A percentile compares a stretch with the other conserved stretches of the same genome.
phyloP scores from a whole-genome alignment of 1,140 invertebrate species.

The Plectrocnemia conspersa region DNA sequence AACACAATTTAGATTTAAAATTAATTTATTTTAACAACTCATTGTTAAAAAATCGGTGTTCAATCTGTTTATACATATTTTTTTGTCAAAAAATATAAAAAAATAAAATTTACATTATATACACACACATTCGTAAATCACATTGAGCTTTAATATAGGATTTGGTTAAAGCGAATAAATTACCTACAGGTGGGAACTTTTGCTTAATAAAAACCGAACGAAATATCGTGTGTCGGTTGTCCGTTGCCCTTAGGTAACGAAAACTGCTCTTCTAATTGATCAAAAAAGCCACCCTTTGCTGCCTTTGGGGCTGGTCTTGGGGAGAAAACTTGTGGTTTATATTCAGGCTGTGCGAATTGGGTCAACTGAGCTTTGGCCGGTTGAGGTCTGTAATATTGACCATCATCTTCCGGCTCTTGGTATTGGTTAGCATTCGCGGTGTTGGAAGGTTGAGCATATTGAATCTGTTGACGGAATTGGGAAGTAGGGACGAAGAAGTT shows the following conservation, averaged over 20 bases:
- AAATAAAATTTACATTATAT: too few relatives aligned
- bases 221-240: slow-evolving; percentile 70
- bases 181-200: slow-evolving; percentile 13
- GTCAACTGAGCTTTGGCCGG: slow-evolving; percentile 21
- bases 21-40: too few relatives aligned
- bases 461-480: slow-evolving; percentile 27
- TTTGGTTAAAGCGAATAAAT: slow-evolving; percentile 14
- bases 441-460: slow-evolving; percentile 9
- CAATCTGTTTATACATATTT: slow-evolving; percentile 1
- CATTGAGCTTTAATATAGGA: too few relatives aligned
- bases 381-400: slow-evolving; percentile 31
- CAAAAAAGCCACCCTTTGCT: slow-evolving; percentile 58
- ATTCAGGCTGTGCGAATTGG: slow-evolving; percentile 29
- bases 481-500: slow-evolving; percentile 14
- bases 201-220: slow-evolving; percentile 64
- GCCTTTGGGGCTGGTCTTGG: slow-evolving; percentile 16
- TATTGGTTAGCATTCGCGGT: slow-evolving; percentile 6
- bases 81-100: too few relatives aligned
- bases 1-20: too few relatives aligned
- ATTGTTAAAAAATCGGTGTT: too few relatives aligned
- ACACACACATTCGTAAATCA: too few relatives aligned
- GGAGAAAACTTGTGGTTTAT: slow-evolving; percentile 35
- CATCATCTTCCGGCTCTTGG: slow-evolving; percentile 16
- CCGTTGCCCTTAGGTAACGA: slow-evolving; percentile 64
- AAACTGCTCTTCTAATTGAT: slow-evolving; percentile 75